These are phyloP conservation scores for Sycophila texana DNA, from an alignment of 2,888 invertebrate genomes.

Conservation along the genomic window DNA sequence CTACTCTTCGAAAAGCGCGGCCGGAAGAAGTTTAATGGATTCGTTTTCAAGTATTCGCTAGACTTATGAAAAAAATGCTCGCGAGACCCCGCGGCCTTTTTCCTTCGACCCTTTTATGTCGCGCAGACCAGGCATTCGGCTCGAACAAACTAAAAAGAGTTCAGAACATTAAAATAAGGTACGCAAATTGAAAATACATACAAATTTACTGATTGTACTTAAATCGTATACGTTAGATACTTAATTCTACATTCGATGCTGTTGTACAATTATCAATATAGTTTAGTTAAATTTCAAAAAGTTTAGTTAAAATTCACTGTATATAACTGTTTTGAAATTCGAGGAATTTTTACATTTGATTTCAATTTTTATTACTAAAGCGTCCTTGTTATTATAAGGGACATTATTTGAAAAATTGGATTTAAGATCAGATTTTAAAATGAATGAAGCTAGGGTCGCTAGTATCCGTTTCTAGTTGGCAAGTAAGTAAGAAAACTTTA, in stretches of 20 bases:
- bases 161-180: background rate
- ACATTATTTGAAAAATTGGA: too few relatives aligned
- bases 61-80: conserved; percentile 30
- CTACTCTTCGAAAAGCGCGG: conserved; percentile 56
- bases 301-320: too few relatives aligned
- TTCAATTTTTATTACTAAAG: too few relatives aligned
- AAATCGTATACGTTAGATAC: too few relatives aligned
- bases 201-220: conserved; percentile 2
- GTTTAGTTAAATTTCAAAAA: too few relatives aligned
- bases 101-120: background rate
- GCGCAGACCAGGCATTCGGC: background rate
- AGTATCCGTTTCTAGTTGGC: conserved; percentile 42
- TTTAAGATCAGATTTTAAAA: conserved; percentile 8
- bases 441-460: conserved; percentile 17
- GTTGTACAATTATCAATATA: too few relatives aligned
- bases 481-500: conserved; percentile 52
- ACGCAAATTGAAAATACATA: background rate
- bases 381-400: background rate
- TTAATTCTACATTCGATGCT: too few relatives aligned
- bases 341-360: too few relatives aligned
- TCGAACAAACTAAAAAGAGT: conserved; percentile 10
- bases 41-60: conserved; percentile 65
- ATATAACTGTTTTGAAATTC: too few relatives aligned
- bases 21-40: conserved; percentile 71
- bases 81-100: conserved; percentile 4